Base-by-base conservation (phyloP, 1,140 invertebrate species). In the Rhagoletis pomonella region DNA sequence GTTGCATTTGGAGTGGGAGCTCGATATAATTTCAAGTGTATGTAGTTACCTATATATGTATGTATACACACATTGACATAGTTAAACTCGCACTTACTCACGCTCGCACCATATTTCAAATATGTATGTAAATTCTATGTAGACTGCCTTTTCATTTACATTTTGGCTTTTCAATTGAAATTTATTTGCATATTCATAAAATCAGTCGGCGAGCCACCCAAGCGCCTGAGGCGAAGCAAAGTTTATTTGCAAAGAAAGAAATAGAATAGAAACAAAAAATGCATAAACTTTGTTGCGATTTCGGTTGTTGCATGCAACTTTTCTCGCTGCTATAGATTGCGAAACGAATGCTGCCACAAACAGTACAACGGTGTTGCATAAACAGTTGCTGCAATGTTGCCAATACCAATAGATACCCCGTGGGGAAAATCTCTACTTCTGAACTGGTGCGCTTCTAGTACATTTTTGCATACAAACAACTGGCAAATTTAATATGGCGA, bases 161-260 rank as follows among this genome's bases (percentile, higher is more conserved):
- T 81, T 81, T 81, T 81, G 73, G 73, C 44, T 47, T 81, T 81
- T 81, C 73, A 81, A 81, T 81, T 81, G 73, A 50, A 81, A 81
- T 81, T 81, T 81, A 81, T 81, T 81, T 81, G 73, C 47, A 81
- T 81, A 81, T 81, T 81, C 73, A 81, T 81, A 81, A 81, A 81
- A 55, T 81, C 73, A 81, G 47, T 81, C 47, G 73, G 47, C n/a
- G 73, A 50, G 17, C 73, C 73, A 81, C 47, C 73, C 73, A 81
- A n/a, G 44, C 44, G 73, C 73, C 17, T 10, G 39, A 55, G 19
- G 29, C 4, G 29, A 39, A 6, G 29, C 29, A 29, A 67, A 81
- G 47, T 81, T 81, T 81, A 50, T 58, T 29, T n/a, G 47, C n/a
- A 42, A 81, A 81, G 17, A 81, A 77, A 44, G 42, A 17, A 50